Conservation (phyloP, 2,113 vertebrate genomes). For the Odobenus rosmarus region DNA sequence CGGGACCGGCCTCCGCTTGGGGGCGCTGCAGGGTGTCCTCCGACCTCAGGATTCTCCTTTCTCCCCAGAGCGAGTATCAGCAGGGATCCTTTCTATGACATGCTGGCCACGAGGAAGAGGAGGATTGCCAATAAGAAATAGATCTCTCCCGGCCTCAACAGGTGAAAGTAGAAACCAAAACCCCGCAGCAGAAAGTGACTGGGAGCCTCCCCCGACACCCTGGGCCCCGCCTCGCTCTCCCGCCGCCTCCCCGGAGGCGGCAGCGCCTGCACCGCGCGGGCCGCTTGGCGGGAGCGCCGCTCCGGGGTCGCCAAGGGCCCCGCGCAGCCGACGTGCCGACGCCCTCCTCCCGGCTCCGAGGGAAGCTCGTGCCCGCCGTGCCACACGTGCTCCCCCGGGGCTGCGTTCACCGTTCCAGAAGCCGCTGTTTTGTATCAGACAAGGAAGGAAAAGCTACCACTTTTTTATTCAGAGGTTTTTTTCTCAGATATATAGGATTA, state of each 20-base stretch:
- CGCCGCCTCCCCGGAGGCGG: background rate
- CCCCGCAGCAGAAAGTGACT: constrained; percentile 47
- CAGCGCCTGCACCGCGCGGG: background rate
- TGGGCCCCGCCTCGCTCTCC: background rate
- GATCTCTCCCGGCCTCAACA: constrained; percentile 14
- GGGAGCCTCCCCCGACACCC: background rate
- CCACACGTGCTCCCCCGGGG: background rate
- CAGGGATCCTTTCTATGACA: constrained; percentile 98
- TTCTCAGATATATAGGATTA: constrained; percentile 65
- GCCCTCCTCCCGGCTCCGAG: background rate
- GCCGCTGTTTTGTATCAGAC: constrained; percentile 32
- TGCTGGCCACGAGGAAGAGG: constrained; percentile 97
- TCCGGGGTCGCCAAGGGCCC: background rate
- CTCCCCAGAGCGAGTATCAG: constrained; percentile 97
- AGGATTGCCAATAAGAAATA: constrained; percentile 98
- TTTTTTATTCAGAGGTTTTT: constrained; percentile 67
- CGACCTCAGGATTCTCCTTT: background rate
- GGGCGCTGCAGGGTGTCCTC: background rate
- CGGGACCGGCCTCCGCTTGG: background rate
- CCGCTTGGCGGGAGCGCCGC: background rate
- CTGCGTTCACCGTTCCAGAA: background rate
- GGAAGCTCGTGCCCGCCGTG: background rate
- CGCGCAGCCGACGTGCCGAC: background rate
- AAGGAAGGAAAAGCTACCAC: constrained; percentile 48
- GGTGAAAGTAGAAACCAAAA: constrained; percentile 43